Conservation (phyloP, 2,888 invertebrate species). For the Ormyrus rosae region DNA sequence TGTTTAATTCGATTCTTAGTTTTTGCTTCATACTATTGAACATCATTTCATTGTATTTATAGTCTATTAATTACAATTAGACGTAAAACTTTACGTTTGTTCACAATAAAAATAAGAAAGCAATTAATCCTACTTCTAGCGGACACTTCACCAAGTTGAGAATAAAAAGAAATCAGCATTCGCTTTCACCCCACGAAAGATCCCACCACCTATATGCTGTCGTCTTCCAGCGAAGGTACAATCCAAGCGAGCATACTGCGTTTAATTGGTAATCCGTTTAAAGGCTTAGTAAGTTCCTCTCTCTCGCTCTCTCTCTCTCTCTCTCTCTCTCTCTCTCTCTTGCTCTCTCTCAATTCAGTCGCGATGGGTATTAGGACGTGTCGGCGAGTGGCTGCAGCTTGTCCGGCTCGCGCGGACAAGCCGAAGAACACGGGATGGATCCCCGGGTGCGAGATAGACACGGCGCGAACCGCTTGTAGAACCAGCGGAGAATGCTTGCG, state of each 20-base stretch:
- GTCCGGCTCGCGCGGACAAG: constrained; percentile 70
- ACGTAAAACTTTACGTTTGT: no score
- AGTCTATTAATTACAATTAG: no score
- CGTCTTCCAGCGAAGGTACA: constrained; percentile 8
- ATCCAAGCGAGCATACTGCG: constrained; percentile 51
- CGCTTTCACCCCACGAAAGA: no score
- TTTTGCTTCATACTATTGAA: no score
- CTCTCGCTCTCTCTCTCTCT: no score
- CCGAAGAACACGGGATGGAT: constrained; percentile 63
- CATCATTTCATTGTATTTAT: no score
- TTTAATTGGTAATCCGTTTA: constrained; percentile 76
- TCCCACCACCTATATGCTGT: background rate
- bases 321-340: no score
- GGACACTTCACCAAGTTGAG: no score
- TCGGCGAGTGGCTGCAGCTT: constrained; percentile 67
- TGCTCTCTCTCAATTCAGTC: constrained; percentile 49
- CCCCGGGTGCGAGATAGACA: background rate
- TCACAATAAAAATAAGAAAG: no score
- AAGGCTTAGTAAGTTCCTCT: constrained; percentile 70
- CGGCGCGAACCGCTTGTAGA: constrained; percentile 44
- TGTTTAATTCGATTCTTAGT: no score
- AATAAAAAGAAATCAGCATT: no score
- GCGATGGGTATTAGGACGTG: constrained; percentile 72
- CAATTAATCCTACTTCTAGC: no score
- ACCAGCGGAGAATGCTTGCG: background rate